Evolutionary conservation across 2,113 vertebrate genomes (phyloP).

Genomic region (Myocastor coypus): DNA sequence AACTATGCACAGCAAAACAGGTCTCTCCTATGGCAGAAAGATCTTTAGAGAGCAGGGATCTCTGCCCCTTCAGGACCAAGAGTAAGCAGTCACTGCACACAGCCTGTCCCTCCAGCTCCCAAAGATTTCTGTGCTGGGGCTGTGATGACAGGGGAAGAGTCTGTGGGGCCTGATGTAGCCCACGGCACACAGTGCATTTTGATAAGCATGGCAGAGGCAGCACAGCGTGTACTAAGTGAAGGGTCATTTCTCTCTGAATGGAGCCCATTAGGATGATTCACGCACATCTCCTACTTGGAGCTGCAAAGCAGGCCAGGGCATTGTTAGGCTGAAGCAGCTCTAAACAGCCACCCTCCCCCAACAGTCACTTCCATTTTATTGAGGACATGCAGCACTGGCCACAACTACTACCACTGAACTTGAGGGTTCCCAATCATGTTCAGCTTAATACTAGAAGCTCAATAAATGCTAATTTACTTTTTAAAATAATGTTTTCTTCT

Average conservation of each 20-base stretch:
- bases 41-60: slow-evolving; percentile 13
- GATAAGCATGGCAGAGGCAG: not conserved
- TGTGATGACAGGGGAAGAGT: not conserved
- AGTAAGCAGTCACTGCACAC: not conserved
- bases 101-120: not conserved
- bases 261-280: slow-evolving; percentile 54
- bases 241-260: slow-evolving; percentile 33
- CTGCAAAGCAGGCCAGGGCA: not conserved
- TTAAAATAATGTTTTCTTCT: not conserved
- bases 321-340: not conserved
- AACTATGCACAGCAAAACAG: slow-evolving; percentile 47
- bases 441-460: slow-evolving; percentile 20
- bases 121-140: not conserved
- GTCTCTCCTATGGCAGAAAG: not conserved
- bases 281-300: not conserved
- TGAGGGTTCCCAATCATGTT: not conserved
- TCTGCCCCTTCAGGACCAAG: not conserved
- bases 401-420: not conserved
- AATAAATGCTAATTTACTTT: slow-evolving; percentile 43
- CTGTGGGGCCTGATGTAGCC: not conserved
- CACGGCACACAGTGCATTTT: not conserved
- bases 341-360: slow-evolving; percentile 2
- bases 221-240: not conserved
- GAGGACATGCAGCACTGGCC: not conserved
- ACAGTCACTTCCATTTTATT: slow-evolving; percentile 38